Conservation (phyloP, 2,113 vertebrate genomes). For the Anseranas semipalmata region DNA sequence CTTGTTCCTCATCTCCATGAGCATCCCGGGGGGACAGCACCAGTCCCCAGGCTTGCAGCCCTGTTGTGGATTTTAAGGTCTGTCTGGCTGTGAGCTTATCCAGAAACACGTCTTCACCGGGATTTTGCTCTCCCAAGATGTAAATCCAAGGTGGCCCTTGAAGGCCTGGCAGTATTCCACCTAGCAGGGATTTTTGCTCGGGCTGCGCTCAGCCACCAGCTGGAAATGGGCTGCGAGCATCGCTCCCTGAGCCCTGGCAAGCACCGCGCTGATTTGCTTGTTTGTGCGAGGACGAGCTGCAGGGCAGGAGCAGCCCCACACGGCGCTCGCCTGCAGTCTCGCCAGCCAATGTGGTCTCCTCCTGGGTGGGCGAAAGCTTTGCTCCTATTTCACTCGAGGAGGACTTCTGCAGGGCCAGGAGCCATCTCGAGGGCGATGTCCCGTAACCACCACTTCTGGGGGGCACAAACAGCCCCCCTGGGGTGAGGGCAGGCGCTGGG, state of each 20-base stretch:
- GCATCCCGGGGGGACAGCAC: no score
- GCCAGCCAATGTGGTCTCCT: neutral
- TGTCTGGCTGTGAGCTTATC: neutral
- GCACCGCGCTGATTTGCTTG: accelerated
- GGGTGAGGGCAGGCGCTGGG: neutral
- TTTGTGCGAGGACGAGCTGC: neutral
- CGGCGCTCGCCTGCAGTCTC: accelerated
- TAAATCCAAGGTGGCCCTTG: neutral
- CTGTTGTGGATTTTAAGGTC: neutral
- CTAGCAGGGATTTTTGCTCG: neutral
- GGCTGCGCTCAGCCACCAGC: neutral
- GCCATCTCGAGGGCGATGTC: neutral
- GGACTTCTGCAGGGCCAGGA: neutral
- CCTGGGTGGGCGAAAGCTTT: neutral
- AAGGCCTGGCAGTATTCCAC: neutral
- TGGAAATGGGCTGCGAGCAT: neutral
- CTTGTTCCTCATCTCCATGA: neutral
- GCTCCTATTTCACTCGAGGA: neutral
- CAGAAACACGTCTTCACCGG: neutral
- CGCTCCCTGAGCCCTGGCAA: neutral
- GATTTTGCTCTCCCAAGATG: neutral
- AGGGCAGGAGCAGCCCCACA: neutral
- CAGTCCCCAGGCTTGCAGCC: neutral
- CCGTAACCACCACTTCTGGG: neutral
- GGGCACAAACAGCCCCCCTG: neutral